Evolutionary conservation across 2,888 invertebrate genomes (phyloP), one percentile per base, ranked within the genome.

Genomic region (Peribatodes rhomboidaria): DNA sequence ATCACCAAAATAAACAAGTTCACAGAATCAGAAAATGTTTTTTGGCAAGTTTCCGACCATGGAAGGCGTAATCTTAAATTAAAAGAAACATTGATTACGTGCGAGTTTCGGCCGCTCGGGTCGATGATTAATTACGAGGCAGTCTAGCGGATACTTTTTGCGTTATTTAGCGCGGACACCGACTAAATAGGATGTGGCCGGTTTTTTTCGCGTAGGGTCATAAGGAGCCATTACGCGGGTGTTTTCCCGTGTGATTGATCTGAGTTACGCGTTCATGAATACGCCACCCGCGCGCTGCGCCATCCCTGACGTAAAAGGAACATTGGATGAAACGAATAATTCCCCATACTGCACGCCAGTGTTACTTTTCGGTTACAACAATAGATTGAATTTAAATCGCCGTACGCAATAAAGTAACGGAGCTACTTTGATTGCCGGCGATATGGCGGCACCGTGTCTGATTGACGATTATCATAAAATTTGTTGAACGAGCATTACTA

Each of bases 241-340:
- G 80, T 86, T 88, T 87, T 88, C 83, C 82, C 80, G 78, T 77
- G 84, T 90, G 88, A 89, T 89, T 86, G 89, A 89, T 88, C 80
- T 81, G 80, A 75, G 75, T 78, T 77, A 73, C 77, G 76, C 78
- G 77, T 70, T 71, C 77, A 68, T n/a, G n/a, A n/a, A n/a, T 64
- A 71, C 69, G 63, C 74, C 68, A 66, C 75, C 64, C 63, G 61
- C 16, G 69, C 66, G 39, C 61, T 62, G 65, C 62, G 55, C 57
- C 54, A 63, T 57, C 47, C 61, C 33, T 49, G 61, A 68, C 58
- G 61, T 70, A 61, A 68, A 70, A 67, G 61, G 35, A 55, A 53
- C 14, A 64, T 18, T 61, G 41, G 33, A 60, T 50, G 50, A 39
- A 58, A 65, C 49, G 66, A 61, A 62, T 27, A 47, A 58, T 33